Base-by-base conservation (phyloP, 2,888 invertebrate species). In the Machimus rusticus region DNA sequence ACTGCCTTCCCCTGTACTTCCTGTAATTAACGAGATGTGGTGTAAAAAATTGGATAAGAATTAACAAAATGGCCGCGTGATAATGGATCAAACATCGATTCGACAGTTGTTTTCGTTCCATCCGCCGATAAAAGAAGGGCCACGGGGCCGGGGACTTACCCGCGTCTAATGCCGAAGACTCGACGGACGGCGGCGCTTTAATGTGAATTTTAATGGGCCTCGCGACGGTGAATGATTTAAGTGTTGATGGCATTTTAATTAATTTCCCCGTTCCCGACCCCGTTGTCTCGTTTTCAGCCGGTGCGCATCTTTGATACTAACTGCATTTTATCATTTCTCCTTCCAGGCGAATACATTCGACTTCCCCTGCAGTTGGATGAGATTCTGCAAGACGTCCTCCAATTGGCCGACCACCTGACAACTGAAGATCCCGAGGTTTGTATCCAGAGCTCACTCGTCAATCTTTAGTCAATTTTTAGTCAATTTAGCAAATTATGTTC, bases 341-440 rank as follows among this genome's bases (percentile, higher is more conserved):
- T 39, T 90, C 87, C 89, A 92, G 92, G 92, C 91, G 92, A 92
- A 91, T 92, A 92, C 89, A 92, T 92, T 86, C 92, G 92, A 87
- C 90, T 92, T 88, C 92, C 92, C 5, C 89, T 92, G 90, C 89
- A 89, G 88, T 89, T 89, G 86, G 92, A 92, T 90, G 92, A 92
- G 87, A 90, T 92, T 89, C 90, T 92, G 87, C 91, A 92, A 90
- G 93, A 92, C 91, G 93, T 92, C 89, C 90, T 92, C 88, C 91
- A 92, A 89, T 91, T 92, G 89, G 90, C 91, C 86, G 91, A 91
- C 89, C 91, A 91, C 89, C 91, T 92, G 87, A 90, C 89, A 84
- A 89, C 89, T 19, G 90, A 90, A 86, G 90, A 90, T 86, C 89
- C 87, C 89, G 92, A 91, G 90, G 92, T 92, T 89, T 90, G 89